Evolutionary conservation across 2,888 invertebrate species (phyloP).

Genomic region (Tolmerus cingulatus): DNA sequence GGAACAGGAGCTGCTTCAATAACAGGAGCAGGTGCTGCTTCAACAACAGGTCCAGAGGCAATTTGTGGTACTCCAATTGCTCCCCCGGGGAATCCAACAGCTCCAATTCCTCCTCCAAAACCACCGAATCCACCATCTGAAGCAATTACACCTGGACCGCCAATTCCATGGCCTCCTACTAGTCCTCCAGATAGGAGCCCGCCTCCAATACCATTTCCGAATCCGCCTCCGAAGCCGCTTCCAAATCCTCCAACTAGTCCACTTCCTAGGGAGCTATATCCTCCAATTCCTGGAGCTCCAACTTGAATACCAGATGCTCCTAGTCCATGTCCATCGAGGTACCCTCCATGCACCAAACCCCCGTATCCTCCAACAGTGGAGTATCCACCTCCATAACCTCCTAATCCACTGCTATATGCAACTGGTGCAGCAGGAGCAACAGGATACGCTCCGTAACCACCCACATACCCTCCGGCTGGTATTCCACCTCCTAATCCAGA

Average conservation of each 20-base stretch:
- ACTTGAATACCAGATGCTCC: background rate
- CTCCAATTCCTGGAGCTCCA: background rate
- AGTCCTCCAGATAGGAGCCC: background rate
- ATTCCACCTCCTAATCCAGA: background rate
- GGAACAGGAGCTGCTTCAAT: background rate
- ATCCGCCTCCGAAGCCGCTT: background rate
- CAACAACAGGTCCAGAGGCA: background rate
- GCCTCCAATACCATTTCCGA: background rate
- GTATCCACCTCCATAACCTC: background rate
- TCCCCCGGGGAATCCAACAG: background rate
- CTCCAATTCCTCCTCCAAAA: background rate
- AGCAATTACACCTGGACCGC: background rate
- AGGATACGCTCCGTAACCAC: background rate
- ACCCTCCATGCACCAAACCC: background rate
- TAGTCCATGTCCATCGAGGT: background rate
- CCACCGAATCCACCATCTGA: background rate
- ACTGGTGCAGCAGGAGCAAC: background rate
- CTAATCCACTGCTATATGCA: background rate
- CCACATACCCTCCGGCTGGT: background rate
- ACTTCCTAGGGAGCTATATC: background rate
- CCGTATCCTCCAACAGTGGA: background rate
- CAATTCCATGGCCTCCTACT: background rate
- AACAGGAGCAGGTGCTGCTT: background rate
- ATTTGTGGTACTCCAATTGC: background rate
- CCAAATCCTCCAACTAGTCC: background rate